Conservation (phyloP, 2,113 vertebrate genomes). For the Corvus hawaiiensis region DNA sequence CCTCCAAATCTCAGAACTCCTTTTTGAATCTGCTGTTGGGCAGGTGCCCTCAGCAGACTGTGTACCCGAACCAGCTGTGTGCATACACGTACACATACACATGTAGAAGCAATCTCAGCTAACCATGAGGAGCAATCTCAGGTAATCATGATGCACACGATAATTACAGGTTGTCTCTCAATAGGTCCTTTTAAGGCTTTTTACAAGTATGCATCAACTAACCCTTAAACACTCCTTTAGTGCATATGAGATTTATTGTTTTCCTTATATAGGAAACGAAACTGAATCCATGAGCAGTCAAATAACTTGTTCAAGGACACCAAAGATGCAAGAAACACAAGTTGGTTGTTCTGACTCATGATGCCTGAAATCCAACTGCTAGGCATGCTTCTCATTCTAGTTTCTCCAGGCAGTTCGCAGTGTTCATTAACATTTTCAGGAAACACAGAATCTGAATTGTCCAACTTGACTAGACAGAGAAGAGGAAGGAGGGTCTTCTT, state of each 20-base stretch:
- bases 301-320: conserved; percentile 4
- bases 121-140: background rate
- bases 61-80: background rate
- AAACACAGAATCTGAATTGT: background rate
- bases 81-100: background rate
- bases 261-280: background rate
- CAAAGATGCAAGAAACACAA: background rate
- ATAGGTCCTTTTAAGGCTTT: background rate
- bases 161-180: background rate
- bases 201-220: background rate
- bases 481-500: background rate
- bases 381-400: background rate
- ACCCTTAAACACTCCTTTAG: background rate
- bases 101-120: background rate
- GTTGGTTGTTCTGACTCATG: background rate
- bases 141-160: background rate
- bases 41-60: background rate
- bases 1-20: background rate
- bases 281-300: background rate
- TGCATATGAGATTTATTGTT: background rate
- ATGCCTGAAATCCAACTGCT: background rate
- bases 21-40: background rate
- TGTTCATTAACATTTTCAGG: background rate
- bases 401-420: background rate
- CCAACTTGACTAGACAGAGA: background rate